Percentiles rank a stretch among this genome's conserved stretches.
These are phyloP conservation scores for Syngnathus rostellatus DNA, from an alignment of 2,797 vertebrate genomes.

Conservation along the genomic window DNA sequence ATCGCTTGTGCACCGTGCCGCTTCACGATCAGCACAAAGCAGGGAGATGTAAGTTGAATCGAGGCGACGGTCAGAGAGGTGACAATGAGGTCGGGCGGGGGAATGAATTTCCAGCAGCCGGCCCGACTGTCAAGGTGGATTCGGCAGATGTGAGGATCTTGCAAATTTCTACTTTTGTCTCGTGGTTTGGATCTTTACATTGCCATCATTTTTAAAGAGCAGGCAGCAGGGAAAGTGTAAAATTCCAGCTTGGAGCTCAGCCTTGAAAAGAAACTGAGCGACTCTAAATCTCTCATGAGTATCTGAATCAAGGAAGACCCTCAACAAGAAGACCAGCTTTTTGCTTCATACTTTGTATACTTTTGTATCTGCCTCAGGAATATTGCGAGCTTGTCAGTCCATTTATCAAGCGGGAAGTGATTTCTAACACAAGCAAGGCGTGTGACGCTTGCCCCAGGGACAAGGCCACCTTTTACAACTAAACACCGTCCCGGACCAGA, in stretches of 20 bases:
- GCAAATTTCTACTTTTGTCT: constrained; percentile 25
- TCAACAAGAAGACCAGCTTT: neutral
- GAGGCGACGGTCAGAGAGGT: constrained; percentile 41
- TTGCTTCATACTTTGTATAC: neutral
- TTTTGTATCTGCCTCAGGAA: constrained; percentile 7
- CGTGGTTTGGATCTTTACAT: constrained; percentile 48
- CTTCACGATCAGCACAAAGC: constrained; percentile 51
- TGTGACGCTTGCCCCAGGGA: constrained; percentile 13
- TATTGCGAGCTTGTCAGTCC: constrained; percentile 24
- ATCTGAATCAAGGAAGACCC: neutral
- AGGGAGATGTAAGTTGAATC: constrained; percentile 69
- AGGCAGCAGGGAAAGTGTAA: constrained; percentile 35
- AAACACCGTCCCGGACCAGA: constrained; percentile 13
- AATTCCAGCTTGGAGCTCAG: constrained; percentile 42
- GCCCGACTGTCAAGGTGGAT: constrained; percentile 37
- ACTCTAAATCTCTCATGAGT: constrained; percentile 8
- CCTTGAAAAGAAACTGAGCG: constrained; percentile 29
- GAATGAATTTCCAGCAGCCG: constrained; percentile 32
- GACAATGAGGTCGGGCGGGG: constrained; percentile 30
- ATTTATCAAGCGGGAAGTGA: constrained; percentile 22
- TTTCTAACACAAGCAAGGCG: constrained; percentile 20
- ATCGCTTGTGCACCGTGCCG: constrained; percentile 41
- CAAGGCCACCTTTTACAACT: constrained; percentile 12
- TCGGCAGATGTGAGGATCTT: constrained; percentile 42
- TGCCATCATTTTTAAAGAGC: constrained; percentile 31